Percentiles rank a stretch among this genome's conserved stretches.
phyloP scores from a whole-genome alignment of 2,888 invertebrate species.

The Dione vanillae region DNA sequence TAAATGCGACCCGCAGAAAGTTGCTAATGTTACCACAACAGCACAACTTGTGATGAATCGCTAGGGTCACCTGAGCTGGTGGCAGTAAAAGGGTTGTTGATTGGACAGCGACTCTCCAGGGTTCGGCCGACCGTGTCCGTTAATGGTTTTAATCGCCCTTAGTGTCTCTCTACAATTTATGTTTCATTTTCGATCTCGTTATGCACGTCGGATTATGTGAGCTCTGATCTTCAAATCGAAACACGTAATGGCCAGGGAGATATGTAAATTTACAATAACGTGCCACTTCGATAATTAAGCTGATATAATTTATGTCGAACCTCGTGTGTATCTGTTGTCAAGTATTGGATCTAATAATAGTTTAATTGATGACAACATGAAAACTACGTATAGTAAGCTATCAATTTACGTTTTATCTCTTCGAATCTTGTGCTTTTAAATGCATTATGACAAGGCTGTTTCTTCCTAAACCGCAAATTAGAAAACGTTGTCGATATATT shows the following conservation, averaged over 20 bases:
- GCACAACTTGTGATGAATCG: conserved; percentile 44
- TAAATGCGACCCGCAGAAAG: conserved; percentile 63
- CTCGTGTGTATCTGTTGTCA: background rate
- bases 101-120: conserved; percentile 69
- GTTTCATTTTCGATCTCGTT: conserved; percentile 84
- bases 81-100: conserved; percentile 74
- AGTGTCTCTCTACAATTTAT: conserved; percentile 81
- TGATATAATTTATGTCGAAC: background rate
- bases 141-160: conserved; percentile 82
- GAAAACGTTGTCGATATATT: too few species aligned
- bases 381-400: background rate
- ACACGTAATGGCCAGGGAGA: conserved; percentile 68
- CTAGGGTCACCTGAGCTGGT: conserved; percentile 49
- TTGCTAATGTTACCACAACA: conserved; percentile 52
- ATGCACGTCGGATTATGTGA: conserved; percentile 77
- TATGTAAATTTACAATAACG: conserved; percentile 62
- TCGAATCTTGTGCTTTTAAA: background rate
- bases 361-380: background rate
- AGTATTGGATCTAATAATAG: background rate
- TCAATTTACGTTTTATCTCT: background rate
- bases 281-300: conserved; percentile 28
- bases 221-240: conserved; percentile 61
- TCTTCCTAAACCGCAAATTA: background rate
- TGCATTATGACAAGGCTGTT: background rate
- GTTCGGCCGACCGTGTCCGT: conserved; percentile 74